These are phyloP conservation scores for Syndactyla subalaris DNA, from an alignment of 2,797 vertebrate species.

Conservation along the genomic window DNA sequence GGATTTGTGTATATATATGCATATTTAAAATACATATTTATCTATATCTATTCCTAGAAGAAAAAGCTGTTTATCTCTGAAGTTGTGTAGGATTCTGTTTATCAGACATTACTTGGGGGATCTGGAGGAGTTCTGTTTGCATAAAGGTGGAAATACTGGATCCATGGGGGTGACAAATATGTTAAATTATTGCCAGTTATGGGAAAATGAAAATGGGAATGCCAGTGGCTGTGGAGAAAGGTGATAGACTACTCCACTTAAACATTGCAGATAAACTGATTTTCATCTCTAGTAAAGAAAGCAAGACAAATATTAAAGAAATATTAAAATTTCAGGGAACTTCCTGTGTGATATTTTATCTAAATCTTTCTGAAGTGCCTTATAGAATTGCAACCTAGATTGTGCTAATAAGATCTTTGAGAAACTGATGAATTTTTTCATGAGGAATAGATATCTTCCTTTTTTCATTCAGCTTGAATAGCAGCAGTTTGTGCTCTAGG, in stretches of 20 bases:
- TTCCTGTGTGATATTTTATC: background rate
- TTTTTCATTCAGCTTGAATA: background rate
- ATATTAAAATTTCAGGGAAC: background rate
- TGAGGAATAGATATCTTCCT: background rate
- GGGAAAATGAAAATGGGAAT: background rate
- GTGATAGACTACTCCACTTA: background rate
- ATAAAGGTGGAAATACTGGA: background rate
- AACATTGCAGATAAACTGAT: background rate
- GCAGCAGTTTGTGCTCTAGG: background rate
- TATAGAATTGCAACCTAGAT: background rate
- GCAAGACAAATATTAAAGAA: background rate
- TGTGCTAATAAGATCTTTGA: background rate
- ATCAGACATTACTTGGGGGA: background rate
- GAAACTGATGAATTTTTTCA: background rate
- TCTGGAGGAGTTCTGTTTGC: background rate
- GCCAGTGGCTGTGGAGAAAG: background rate
- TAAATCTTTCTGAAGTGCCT: background rate
- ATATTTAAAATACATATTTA: too few relatives aligned
- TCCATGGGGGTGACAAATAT: background rate
- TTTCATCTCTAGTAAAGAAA: background rate
- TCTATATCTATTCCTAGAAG: background rate
- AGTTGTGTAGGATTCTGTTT: background rate
- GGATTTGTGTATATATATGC: background rate
- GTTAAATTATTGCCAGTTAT: background rate
- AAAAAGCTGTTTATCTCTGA: background rate